These are phyloP conservation scores for Morelia viridis DNA, from an alignment of 2,797 vertebrate species.

Conservation along the genomic window DNA sequence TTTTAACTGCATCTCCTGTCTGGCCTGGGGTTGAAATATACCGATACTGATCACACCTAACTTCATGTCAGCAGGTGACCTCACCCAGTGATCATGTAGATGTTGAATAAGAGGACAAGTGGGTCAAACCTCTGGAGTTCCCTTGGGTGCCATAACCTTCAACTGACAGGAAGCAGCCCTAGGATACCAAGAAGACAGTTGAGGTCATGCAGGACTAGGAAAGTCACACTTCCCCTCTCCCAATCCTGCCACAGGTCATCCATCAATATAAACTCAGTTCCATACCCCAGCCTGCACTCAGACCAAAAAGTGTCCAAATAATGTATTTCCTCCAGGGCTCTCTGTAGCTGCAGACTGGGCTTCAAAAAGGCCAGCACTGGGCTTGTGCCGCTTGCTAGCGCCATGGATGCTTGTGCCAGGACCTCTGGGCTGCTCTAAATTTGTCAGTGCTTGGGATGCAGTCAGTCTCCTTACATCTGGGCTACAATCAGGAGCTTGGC, in stretches of 20 bases:
- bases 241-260: not conserved
- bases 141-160: no score
- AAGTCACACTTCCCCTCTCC: not conserved
- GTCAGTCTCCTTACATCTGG: not conserved
- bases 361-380: not conserved
- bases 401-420: not conserved
- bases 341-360: not conserved
- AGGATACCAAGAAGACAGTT: no score
- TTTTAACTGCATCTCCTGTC: not conserved
- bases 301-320: not conserved
- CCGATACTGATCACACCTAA: not conserved
- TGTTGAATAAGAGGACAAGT: no score
- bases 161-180: no score
- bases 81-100: no score
- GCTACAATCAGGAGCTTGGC: not conserved
- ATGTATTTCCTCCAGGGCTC: not conserved
- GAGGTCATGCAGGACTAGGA: not conserved
- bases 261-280: not conserved
- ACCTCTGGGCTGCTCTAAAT: not conserved
- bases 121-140: no score
- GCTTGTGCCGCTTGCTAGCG: not conserved
- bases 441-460: not conserved
- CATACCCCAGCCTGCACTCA: not conserved
- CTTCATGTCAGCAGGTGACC: not conserved
- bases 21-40: not conserved